Conservation (phyloP, 2,888 invertebrate species). For the Deroplatys truncata region DNA sequence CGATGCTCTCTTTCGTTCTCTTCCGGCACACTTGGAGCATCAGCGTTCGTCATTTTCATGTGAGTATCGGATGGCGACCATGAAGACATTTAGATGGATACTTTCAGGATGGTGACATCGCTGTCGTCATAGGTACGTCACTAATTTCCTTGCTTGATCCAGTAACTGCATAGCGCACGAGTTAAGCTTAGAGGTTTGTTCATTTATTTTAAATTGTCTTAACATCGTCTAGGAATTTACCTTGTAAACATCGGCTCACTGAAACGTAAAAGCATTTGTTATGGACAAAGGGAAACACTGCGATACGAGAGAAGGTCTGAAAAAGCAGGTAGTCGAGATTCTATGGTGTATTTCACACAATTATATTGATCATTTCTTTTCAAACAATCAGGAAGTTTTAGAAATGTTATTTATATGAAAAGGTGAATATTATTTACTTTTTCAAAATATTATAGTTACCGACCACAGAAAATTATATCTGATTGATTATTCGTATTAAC, state of each 20-base stretch:
- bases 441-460: no score
- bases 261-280: not conserved
- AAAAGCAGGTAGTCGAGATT: no score
- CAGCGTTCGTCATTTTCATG: not conserved
- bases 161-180: no score
- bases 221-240: not conserved
- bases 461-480: no score
- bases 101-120: not conserved
- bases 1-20: not conserved
- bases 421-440: no score
- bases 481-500: no score
- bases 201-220: not conserved
- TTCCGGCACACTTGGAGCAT: not conserved
- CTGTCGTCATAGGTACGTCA: not conserved
- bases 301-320: no score
- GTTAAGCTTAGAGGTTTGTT: not conserved
- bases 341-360: no score
- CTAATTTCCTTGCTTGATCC: not conserved
- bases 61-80: not conserved
- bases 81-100: not conserved
- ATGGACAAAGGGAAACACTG: no score
- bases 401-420: no score
- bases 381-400: no score
- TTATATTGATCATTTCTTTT: no score
- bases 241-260: not conserved